Evolutionary conservation across 1,140 invertebrate species (phyloP).

Genomic region (Nymphalis io): DNA sequence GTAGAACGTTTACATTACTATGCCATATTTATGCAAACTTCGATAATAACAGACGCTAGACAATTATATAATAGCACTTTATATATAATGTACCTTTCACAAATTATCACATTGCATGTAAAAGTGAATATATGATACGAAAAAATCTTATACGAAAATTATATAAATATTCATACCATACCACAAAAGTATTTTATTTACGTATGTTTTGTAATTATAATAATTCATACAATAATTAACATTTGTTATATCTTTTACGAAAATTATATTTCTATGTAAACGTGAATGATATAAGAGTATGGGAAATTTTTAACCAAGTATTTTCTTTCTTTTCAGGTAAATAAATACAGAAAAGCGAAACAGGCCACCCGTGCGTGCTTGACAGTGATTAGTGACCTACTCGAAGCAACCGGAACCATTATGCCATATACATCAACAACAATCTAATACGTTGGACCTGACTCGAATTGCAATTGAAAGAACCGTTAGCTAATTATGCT

Average conservation of each 20-base stretch:
- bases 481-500: conserved; percentile 73
- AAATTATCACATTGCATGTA: conserved; percentile 18
- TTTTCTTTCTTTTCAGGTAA: conserved; percentile 63
- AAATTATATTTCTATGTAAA: neutral
- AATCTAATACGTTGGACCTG: conserved; percentile 65
- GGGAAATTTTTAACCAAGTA: neutral
- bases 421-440: conserved; percentile 73
- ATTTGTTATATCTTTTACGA: neutral
- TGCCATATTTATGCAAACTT: conserved; percentile 9
- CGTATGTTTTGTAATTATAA: neutral
- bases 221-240: neutral
- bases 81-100: conserved; percentile 15
- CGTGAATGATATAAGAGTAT: neutral
- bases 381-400: conserved; percentile 64
- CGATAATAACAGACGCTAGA: conserved; percentile 1
- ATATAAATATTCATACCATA: conserved; percentile 1
- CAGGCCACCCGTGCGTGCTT: conserved; percentile 47
- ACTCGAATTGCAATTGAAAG: conserved; percentile 60
- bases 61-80: conserved; percentile 20
- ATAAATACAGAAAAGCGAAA: conserved; percentile 55
- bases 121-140: conserved; percentile 1
- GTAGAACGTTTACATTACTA: conserved; percentile 1
- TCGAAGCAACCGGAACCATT: conserved; percentile 72
- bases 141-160: neutral
- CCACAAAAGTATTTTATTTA: neutral